These are phyloP conservation scores for Xanthostigma xanthostigma DNA, from an alignment of 2,888 invertebrate species.

Conservation along the genomic window DNA sequence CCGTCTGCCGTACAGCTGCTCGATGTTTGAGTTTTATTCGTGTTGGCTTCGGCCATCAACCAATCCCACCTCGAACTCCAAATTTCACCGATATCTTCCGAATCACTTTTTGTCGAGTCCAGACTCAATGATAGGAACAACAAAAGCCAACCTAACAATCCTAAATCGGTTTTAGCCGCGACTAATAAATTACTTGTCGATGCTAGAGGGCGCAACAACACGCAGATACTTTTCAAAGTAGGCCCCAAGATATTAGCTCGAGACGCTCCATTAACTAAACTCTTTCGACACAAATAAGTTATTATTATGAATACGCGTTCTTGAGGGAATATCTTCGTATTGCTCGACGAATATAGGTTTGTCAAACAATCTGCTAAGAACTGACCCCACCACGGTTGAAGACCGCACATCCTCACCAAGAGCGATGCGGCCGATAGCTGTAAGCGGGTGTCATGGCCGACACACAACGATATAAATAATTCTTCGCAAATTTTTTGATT, in stretches of 20 bases:
- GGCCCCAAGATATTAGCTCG: slow-evolving; percentile 48
- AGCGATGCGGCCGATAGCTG: slow-evolving; percentile 67
- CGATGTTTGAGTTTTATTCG: slow-evolving; percentile 18
- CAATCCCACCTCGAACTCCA: slow-evolving; percentile 63
- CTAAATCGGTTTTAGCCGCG: slow-evolving; percentile 44
- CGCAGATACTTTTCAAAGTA: slow-evolving; percentile 43
- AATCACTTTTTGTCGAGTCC: slow-evolving; percentile 25
- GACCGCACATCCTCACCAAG: slow-evolving; percentile 55
- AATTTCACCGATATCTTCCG: neutral
- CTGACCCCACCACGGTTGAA: slow-evolving; percentile 68
- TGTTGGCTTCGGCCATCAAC: slow-evolving; percentile 48
- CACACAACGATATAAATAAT: slow-evolving; percentile 56
- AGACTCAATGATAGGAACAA: slow-evolving; percentile 61
- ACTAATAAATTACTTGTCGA: slow-evolving; percentile 27
- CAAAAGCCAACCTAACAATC: slow-evolving; percentile 58
- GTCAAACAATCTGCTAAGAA: slow-evolving; percentile 73
- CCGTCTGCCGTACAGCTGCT: slow-evolving; percentile 24
- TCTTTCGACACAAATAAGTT: slow-evolving; percentile 75
- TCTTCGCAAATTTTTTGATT: slow-evolving; percentile 38
- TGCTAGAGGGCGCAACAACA: slow-evolving; percentile 40
- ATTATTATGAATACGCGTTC: slow-evolving; percentile 79
- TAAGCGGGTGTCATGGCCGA: slow-evolving; percentile 62
- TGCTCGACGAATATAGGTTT: slow-evolving; percentile 61
- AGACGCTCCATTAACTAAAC: slow-evolving; percentile 38
- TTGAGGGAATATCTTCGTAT: slow-evolving; percentile 66